These are phyloP conservation scores for Monomorium pharaonis DNA, from an alignment of 1,140 invertebrate genomes.

Conservation along the genomic window DNA sequence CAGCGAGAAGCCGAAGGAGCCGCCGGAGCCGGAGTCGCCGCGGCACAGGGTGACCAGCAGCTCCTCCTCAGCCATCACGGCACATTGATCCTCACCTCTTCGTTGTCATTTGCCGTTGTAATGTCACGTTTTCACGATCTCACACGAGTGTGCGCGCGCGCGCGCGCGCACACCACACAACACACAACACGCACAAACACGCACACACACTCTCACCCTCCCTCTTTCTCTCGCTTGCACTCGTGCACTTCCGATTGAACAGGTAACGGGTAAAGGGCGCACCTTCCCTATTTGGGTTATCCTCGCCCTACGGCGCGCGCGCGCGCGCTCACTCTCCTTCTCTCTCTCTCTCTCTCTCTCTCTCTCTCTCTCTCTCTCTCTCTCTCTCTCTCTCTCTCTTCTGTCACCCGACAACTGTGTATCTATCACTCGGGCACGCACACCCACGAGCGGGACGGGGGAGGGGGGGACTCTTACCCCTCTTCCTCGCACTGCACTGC, in stretches of 20 bases:
- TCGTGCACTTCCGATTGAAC: background rate
- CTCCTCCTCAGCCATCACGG: slow-evolving; percentile 93
- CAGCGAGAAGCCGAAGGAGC: slow-evolving; percentile 95
- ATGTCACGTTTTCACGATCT: slow-evolving; percentile 8
- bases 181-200: background rate
- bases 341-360: too few species aligned
- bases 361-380: too few species aligned
- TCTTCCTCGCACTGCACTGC: slow-evolving; percentile 31
- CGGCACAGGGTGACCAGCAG: slow-evolving; percentile 93
- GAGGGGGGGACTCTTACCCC: slow-evolving; percentile 4
- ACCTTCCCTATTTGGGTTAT: slow-evolving; percentile 19
- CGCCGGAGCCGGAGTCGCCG: slow-evolving; percentile 91
- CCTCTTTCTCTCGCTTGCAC: background rate
- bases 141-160: too few species aligned
- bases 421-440: slow-evolving; percentile 46
- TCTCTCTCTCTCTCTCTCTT: too few species aligned
- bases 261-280: background rate
- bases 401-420: slow-evolving; percentile 38
- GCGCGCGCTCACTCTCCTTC: too few species aligned
- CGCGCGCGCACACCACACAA: too few species aligned
- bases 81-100: slow-evolving; percentile 78
- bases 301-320: slow-evolving; percentile 42
- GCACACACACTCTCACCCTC: too few species aligned
- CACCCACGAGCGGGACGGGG: slow-evolving; percentile 44
- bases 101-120: slow-evolving; percentile 48